Percentiles rank a stretch among this genome's conserved stretches.
Evolutionary conservation across 2,797 vertebrate species (phyloP).

Genomic region (Iguana delicatissima): DNA sequence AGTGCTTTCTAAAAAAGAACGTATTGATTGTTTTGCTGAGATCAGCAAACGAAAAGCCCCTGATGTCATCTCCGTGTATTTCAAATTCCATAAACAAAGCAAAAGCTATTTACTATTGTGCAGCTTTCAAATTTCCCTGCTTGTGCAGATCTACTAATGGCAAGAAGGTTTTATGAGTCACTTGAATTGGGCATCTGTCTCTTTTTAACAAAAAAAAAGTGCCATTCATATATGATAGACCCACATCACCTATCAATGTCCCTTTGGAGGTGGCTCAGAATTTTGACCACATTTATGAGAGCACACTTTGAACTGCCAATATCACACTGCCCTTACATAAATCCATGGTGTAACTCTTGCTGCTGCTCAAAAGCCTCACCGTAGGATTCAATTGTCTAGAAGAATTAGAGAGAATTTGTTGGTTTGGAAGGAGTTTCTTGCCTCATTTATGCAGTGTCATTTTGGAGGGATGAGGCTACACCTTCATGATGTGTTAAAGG

Average conservation of each 20-base stretch:
- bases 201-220: neutral
- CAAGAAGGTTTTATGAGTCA: neutral
- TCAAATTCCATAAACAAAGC: slow-evolving; percentile 1
- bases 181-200: neutral
- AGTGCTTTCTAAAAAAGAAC: slow-evolving; percentile 2
- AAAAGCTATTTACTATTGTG: neutral
- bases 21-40: neutral
- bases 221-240: neutral
- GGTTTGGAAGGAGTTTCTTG: too few species aligned
- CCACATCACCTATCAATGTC: neutral
- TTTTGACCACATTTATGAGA: neutral
- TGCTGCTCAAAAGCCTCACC: too few species aligned
- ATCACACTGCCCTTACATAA: too few species aligned
- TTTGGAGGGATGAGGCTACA: too few species aligned
- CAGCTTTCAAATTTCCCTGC: neutral
- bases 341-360: too few species aligned
- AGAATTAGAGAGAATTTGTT: too few species aligned
- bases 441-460: too few species aligned
- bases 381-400: too few species aligned
- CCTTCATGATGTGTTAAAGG: too few species aligned
- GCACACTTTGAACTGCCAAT: neutral
- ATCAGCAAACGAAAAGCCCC: slow-evolving; percentile 18
- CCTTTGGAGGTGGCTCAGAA: neutral
- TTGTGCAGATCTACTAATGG: neutral
- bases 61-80: neutral